Evolutionary conservation across 2,113 vertebrate genomes (phyloP).

Genomic region (Gymnobelideus leadbeateri): DNA sequence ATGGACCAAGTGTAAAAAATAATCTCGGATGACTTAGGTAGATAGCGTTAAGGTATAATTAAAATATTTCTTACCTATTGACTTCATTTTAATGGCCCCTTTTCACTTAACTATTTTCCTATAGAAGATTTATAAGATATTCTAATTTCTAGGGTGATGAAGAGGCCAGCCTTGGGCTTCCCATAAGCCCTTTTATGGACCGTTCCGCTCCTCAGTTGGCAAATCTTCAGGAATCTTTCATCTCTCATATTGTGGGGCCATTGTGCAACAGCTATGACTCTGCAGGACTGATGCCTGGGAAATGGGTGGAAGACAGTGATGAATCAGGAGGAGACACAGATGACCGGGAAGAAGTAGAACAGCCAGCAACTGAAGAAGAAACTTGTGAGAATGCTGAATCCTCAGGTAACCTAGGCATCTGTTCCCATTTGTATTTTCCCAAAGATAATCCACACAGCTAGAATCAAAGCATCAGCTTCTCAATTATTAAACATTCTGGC

Average conservation of each 20-base stretch:
- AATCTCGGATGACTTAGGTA: neutral
- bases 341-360: conserved; percentile 83
- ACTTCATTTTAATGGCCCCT: neutral
- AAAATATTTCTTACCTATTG: neutral
- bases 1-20: neutral
- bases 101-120: conserved; percentile 1
- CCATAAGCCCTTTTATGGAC: conserved; percentile 99
- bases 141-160: conserved; percentile 91
- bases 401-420: conserved; percentile 82
- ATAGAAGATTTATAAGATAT: neutral
- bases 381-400: conserved; percentile 89
- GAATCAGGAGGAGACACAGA: conserved; percentile 89
- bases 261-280: conserved; percentile 97
- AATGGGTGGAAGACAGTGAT: conserved; percentile 90
- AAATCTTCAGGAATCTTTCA: conserved; percentile 98
- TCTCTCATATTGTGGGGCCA: conserved; percentile 98
- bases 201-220: conserved; percentile 96
- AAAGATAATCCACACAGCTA: neutral
- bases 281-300: conserved; percentile 94
- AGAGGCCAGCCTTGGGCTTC: conserved; percentile 94
- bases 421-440: fast-evolving
- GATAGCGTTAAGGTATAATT: neutral
- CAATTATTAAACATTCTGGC: neutral
- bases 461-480: neutral
- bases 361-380: conserved; percentile 86